phyloP scores from a whole-genome alignment of 1,140 invertebrate genomes.

The Drosophila suzukii region DNA sequence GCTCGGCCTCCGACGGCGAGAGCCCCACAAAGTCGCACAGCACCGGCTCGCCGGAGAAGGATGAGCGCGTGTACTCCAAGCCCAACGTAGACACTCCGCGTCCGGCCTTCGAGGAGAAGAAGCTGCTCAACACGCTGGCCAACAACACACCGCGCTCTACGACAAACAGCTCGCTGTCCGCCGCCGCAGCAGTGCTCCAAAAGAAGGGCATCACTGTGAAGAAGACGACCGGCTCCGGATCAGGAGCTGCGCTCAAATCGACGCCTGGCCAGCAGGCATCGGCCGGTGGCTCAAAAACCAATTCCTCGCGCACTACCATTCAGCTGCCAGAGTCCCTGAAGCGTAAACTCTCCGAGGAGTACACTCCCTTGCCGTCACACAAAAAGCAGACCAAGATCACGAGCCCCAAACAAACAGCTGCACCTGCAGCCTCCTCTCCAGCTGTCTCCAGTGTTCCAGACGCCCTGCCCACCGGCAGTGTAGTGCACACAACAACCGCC shows the following conservation, averaged over 20 bases:
- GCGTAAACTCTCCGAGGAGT: conserved; percentile 74
- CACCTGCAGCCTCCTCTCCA: background rate
- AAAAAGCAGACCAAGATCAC: conserved; percentile 51
- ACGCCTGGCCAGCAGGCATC: background rate
- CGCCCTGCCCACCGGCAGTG: conserved; percentile 12
- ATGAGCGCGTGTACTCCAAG: conserved; percentile 62
- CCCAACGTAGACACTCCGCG: conserved; percentile 62
- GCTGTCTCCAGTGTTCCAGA: conserved; percentile 4
- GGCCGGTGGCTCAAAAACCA: conserved; percentile 13
- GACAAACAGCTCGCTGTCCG: conserved; percentile 36
- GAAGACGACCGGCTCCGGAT: conserved; percentile 48
- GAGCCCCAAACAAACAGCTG: conserved; percentile 47
- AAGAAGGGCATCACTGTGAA: conserved; percentile 81
- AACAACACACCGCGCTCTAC: conserved; percentile 45
- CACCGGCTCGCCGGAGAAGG: conserved; percentile 73
- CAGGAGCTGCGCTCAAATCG: conserved; percentile 24
- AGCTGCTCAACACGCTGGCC: conserved; percentile 74
- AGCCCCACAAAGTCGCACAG: conserved; percentile 75
- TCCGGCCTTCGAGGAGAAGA: conserved; percentile 72
- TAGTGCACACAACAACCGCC: conserved; percentile 71
- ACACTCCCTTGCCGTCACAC: conserved; percentile 11
- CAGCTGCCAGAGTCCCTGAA: conserved; percentile 76
- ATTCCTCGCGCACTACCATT: conserved; percentile 63
- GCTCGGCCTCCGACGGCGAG: conserved; percentile 71
- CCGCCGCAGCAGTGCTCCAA: conserved; percentile 75